Conservation (phyloP, 2,113 vertebrate genomes). For the Gymnobelideus leadbeateri region DNA sequence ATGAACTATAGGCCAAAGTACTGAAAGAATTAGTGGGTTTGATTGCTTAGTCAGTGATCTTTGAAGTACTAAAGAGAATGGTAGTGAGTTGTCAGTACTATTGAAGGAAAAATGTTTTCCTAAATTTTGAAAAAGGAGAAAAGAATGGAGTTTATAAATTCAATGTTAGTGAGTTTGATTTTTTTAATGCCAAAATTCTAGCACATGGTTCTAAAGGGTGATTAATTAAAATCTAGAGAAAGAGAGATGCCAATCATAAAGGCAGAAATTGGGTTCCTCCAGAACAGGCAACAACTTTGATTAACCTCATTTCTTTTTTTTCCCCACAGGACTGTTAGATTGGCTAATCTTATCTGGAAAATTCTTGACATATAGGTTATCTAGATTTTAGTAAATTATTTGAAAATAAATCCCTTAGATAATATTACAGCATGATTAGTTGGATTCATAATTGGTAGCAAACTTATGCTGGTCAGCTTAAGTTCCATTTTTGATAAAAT, state of each 20-base stretch:
- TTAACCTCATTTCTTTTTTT: not conserved
- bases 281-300: not conserved
- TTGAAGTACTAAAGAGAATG: not conserved
- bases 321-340: not conserved
- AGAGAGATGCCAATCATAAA: not conserved
- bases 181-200: not conserved
- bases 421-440: not conserved
- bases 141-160: not conserved
- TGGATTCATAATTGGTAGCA: not conserved
- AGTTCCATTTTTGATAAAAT: not conserved
- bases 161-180: not conserved
- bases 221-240: not conserved
- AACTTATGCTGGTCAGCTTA: not conserved
- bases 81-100: not conserved
- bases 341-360: not conserved
- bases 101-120: not conserved
- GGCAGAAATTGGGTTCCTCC: not conserved
- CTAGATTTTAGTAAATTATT: not conserved
- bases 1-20: not conserved
- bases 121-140: not conserved
- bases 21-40: not conserved
- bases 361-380: not conserved
- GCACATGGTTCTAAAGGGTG: not conserved
- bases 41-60: not conserved
- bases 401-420: not conserved